phyloP scores from a whole-genome alignment of 2,113 vertebrate species.

The Acinonyx jubatus region DNA sequence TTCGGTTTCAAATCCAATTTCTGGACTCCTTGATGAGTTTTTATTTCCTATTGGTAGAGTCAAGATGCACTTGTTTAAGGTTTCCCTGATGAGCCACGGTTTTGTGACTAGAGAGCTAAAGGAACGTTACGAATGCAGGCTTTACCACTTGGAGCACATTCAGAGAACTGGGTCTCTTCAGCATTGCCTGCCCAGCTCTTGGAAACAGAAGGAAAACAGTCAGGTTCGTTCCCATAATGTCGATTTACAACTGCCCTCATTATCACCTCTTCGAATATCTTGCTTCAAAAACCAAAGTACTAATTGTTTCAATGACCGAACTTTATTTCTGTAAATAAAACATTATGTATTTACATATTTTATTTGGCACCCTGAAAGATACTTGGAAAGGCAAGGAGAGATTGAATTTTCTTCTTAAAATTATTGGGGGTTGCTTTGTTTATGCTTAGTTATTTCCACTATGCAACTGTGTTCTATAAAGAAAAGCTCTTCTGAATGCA shows the following conservation, averaged over 20 bases:
- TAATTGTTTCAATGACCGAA: slow-evolving; percentile 84
- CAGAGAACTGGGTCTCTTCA: slow-evolving; percentile 20
- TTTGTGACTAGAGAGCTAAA: slow-evolving; percentile 40
- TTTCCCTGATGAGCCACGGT: background rate
- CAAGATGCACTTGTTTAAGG: background rate
- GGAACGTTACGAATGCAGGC: background rate
- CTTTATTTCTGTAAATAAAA: slow-evolving; percentile 84
- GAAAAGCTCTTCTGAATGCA: background rate
- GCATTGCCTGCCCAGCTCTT: background rate
- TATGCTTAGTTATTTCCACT: slow-evolving; percentile 20
- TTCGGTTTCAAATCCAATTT: slow-evolving; percentile 18
- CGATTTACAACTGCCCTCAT: slow-evolving; percentile 77
- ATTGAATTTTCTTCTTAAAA: slow-evolving; percentile 37
- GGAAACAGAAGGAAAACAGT: slow-evolving; percentile 69
- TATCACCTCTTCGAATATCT: slow-evolving; percentile 80
- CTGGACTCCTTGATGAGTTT: background rate
- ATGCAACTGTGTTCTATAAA: background rate
- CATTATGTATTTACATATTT: slow-evolving; percentile 81
- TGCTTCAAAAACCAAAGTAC: slow-evolving; percentile 83
- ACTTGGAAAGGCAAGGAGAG: slow-evolving; percentile 49
- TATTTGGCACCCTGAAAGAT: slow-evolving; percentile 77
- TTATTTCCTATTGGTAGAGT: background rate
- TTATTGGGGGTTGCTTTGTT: background rate
- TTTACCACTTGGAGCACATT: slow-evolving; percentile 12
- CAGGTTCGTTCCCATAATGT: slow-evolving; percentile 72